Conservation (phyloP, 2,888 invertebrate genomes). For the Cacoxenus indagator region DNA sequence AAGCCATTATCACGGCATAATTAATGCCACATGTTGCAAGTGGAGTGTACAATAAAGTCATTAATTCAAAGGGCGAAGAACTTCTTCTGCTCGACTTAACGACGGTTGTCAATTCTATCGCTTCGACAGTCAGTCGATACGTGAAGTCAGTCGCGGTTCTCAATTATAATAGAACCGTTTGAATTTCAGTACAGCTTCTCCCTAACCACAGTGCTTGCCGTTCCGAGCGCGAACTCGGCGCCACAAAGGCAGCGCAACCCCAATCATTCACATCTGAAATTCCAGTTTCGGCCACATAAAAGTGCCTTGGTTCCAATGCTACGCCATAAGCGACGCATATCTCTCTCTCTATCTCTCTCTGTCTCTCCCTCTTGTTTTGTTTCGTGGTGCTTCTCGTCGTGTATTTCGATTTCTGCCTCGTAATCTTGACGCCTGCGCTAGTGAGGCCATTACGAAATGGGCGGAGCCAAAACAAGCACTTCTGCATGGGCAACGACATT, state of each 20-base stretch:
- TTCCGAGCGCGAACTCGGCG: constrained; percentile 3
- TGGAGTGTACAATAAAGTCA: constrained; percentile 53
- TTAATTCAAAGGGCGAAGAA: constrained; percentile 18
- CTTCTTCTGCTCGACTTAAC: constrained; percentile 23
- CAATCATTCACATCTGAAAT: background rate
- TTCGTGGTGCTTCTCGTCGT: constrained; percentile 23
- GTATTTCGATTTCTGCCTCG: constrained; percentile 42
- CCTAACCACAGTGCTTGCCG: background rate
- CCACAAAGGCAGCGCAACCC: background rate
- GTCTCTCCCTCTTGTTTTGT: constrained; percentile 9
- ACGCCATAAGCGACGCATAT: background rate
- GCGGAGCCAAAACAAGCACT: constrained; percentile 59
- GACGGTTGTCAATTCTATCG: background rate
- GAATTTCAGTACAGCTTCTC: background rate
- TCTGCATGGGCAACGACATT: constrained; percentile 32
- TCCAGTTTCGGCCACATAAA: background rate
- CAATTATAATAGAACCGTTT: background rate
- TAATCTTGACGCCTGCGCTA: constrained; percentile 48
- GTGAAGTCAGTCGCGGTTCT: background rate
- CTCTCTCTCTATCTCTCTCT: background rate
- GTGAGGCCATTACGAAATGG: constrained; percentile 67
- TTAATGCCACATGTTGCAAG: constrained; percentile 61
- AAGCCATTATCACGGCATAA: constrained; percentile 63
- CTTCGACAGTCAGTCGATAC: background rate
- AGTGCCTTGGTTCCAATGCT: background rate